Conservation (phyloP, 2,888 invertebrate genomes). For the Toxonevra muliebris region DNA sequence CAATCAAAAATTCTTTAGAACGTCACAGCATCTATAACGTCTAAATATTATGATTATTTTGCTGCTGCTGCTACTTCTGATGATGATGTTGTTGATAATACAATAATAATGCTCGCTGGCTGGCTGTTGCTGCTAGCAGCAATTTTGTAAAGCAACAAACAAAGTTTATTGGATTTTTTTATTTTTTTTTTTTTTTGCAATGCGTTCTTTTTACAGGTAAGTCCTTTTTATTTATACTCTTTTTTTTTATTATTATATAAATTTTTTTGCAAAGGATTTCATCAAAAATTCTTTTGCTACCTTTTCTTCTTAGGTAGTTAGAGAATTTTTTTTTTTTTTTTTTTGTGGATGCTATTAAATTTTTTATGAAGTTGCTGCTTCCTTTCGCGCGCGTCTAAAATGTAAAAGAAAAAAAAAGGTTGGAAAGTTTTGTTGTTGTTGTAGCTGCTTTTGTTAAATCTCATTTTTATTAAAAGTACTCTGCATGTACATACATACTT, state of each 20-base stretch:
- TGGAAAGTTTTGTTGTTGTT: neutral
- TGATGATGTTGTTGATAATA: too few relatives aligned
- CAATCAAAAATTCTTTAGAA: neutral
- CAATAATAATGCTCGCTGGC: too few relatives aligned
- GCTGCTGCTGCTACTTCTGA: too few relatives aligned
- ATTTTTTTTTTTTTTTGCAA: too few relatives aligned
- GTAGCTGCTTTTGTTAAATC: neutral
- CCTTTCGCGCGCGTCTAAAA: too few relatives aligned
- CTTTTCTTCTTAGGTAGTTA: neutral
- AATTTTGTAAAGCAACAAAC: too few relatives aligned
- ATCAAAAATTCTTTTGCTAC: neutral
- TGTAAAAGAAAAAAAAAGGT: too few relatives aligned
- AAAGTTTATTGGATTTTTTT: too few relatives aligned
- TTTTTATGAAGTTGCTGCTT: slow-evolving; percentile 9
- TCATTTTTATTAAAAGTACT: slow-evolving; percentile 12
- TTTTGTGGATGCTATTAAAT: slow-evolving; percentile 1
- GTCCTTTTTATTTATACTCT: neutral
- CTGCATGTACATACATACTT: too few relatives aligned
- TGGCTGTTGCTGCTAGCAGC: too few relatives aligned
- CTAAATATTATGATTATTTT: too few relatives aligned
- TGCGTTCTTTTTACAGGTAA: neutral
- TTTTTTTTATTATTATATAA: neutral
- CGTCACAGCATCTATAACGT: neutral
- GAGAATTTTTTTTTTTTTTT: too few relatives aligned
- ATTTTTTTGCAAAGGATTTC: neutral